Evolutionary conservation across 1,140 invertebrate species (phyloP).

Genomic region (Trypoxylus dichotomus): DNA sequence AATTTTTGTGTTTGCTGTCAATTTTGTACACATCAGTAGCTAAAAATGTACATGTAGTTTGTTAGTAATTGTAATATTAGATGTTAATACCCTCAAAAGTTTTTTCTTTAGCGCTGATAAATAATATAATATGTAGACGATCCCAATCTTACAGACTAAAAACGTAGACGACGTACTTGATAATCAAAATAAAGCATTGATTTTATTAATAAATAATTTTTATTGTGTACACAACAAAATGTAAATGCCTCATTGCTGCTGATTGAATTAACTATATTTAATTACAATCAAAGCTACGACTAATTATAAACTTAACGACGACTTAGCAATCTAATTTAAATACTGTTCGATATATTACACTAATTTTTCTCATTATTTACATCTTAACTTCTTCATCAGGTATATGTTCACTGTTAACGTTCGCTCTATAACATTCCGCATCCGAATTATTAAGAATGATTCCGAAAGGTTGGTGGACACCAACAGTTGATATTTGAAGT

Average conservation of each 20-base stretch:
- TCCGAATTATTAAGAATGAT: constrained; percentile 39
- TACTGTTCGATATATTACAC: constrained; percentile 13
- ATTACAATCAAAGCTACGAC: neutral
- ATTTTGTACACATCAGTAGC: no score
- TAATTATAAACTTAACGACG: neutral
- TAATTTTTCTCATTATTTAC: neutral
- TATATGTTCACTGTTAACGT: constrained; percentile 5
- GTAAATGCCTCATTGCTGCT: neutral
- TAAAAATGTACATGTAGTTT: no score
- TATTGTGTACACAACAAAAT: neutral
- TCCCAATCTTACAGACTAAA: neutral
- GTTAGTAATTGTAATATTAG: no score
- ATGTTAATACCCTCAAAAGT: no score
- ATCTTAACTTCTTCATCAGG: neutral
- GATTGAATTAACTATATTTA: neutral
- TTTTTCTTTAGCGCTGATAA: no score
- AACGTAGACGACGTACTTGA: no score
- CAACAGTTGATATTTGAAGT: constrained; percentile 34
- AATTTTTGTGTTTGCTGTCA: no score
- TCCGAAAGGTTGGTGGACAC: constrained; percentile 48
- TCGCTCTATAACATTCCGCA: neutral
- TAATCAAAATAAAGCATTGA: no score
- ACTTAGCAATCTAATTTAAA: neutral
- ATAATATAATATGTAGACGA: neutral
- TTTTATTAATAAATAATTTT: no score